Base-by-base conservation (phyloP, 2,797 vertebrate genomes). In the Craterocephalus amniculus region DNA sequence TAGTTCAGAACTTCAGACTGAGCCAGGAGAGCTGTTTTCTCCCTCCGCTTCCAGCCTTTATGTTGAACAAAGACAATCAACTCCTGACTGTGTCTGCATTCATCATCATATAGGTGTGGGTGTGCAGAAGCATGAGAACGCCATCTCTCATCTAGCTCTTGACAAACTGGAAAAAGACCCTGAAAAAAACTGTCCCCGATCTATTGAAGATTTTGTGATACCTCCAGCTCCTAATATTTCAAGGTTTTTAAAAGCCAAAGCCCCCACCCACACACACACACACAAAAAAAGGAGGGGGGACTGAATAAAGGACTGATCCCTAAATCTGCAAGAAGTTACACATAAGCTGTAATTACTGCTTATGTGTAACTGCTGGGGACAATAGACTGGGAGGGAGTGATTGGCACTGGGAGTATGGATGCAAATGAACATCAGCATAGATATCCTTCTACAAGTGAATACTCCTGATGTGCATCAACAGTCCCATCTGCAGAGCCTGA, bases 401-500 rank as follows among this genome's bases (percentile, higher is more conserved):
- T 76, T 78, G 82, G 77, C 63, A 74, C 63, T 48, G 67, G 83
- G 76, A 83, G 51, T 63, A 40, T 64, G 71, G 63, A 71, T 78
- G 80, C 67, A 81, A 87, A 85, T 83, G 66, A 80, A 80, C 83
- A 84, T 78, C 78, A 72, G 67, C 70, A 63, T 69, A 77, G 80
- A 91, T 85, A 88, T 85, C 80, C 81, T 81, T 80, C 81, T 77
- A 86, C 78, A 51, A 45, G 64, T 82, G 88, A 89, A 86, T 85
- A 29, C 70, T 62, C 58, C 70, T 89, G 86, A 88, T 87, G 76
- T 83, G 78, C 87, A 78, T 93, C 90, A 84, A 80, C 80, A 89
- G 85, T 72, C 79, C 74, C 92, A 90, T 91, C 88, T 92, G 91
- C 83, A 70, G 73, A 64, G 66, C 55, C 71, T 93, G 92, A 94